Evolutionary conservation across 1,140 invertebrate species (phyloP), one percentile per base, ranked within the genome.

Genomic region (Vanessa tameamea): DNA sequence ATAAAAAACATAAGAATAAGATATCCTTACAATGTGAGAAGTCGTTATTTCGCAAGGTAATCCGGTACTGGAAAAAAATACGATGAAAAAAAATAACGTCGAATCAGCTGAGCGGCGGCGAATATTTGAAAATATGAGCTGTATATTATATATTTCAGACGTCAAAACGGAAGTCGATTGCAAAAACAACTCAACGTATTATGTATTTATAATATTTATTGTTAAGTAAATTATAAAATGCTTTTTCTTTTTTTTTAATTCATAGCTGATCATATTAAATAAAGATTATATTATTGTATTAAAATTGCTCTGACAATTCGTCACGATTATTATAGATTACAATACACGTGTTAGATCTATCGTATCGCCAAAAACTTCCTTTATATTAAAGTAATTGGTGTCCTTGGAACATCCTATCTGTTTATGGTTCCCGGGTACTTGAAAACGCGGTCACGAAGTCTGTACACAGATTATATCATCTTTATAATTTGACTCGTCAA

Each of bases 1-100:
- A 47, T 69, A 69, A 69, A 69, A 69, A 59, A 69, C 20, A 59
- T 47, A 53, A 59, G 55, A 55, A 67, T 20, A 53, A n/a, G n/a
- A 15, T 53, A 68, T 43, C 53, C 16, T 68, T 55, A 61, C 57
- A 61, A 15, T 47, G 47, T 43, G 66, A 69, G 55, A 57, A 69
- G 65, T 53, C 65, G 53, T 59, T 55, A 69, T 47, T 43, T 57
- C 43, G 66, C 66, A 59, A 69, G 66, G 66, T 7, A 26, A 59
- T 47, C 66, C 43, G 23, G 64, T 65, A 23, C 57, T 59, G 53
- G 50, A 47, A 65, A 69, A 69, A 69, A 47, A 61, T 61, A 31
- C 14, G 11, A 15, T 20, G 5, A 31, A 61, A 61, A 61, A 37
- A 61, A 37, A 15, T 31, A 43, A 37, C 66, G 66, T 69, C 57